These are phyloP conservation scores for Cyclophora albipunctata DNA, from an alignment of 2,888 invertebrate species.

Conservation along the genomic window DNA sequence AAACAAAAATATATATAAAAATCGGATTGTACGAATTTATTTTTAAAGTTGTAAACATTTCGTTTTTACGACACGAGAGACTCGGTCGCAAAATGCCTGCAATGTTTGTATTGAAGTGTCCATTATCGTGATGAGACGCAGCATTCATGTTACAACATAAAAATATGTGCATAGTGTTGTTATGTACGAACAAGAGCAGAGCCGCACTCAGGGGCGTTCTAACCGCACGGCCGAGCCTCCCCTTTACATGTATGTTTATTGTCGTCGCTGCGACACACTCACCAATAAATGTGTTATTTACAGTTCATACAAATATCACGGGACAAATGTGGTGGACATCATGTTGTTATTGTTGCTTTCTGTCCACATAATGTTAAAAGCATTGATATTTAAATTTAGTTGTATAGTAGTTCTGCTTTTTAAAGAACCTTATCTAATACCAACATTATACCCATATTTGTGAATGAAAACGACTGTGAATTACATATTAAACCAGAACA, in stretches of 20 bases:
- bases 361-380: too few species aligned
- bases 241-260: constrained; percentile 4
- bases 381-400: too few species aligned
- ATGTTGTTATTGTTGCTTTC: too few species aligned
- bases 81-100: constrained; percentile 31
- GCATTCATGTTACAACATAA: constrained; percentile 31
- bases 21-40: constrained; percentile 7
- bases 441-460: too few species aligned
- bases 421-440: too few species aligned
- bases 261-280: neutral
- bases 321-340: too few species aligned
- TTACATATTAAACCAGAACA: too few species aligned
- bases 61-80: constrained; percentile 9
- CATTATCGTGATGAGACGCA: constrained; percentile 56
- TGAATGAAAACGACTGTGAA: too few species aligned
- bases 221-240: constrained; percentile 6
- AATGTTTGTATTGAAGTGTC: constrained; percentile 43
- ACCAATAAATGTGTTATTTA: too few species aligned
- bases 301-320: too few species aligned
- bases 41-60: constrained; percentile 8
- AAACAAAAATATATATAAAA: constrained; percentile 3
- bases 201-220: constrained; percentile 1
- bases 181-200: constrained; percentile 6
- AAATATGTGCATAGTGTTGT: constrained; percentile 22
- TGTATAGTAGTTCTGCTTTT: too few species aligned